Percentiles rank a stretch among this genome's conserved stretches.
Evolutionary conservation across 2,113 vertebrate genomes (phyloP).

Genomic region (Enhydra lutris): DNA sequence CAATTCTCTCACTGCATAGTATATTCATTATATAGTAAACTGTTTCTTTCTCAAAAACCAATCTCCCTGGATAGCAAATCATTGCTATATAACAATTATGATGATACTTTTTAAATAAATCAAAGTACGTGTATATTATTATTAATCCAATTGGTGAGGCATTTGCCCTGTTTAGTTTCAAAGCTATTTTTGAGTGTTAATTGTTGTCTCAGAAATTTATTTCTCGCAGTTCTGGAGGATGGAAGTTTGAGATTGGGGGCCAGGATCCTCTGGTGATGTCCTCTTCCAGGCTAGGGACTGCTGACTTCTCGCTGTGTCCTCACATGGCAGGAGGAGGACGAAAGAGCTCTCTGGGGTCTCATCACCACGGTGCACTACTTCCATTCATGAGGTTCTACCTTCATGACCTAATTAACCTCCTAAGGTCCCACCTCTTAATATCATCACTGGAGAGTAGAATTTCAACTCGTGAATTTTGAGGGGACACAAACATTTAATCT

Average conservation of each 20-base stretch:
- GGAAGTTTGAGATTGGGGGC: background rate
- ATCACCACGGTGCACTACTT: background rate
- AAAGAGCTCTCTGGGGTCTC: background rate
- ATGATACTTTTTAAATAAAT: background rate
- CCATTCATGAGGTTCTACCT: background rate
- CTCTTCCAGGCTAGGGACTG: background rate
- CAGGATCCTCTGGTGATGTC: background rate
- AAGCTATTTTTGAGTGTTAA: background rate
- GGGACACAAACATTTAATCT: background rate
- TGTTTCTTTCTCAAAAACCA: background rate
- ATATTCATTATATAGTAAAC: background rate
- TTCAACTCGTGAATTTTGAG: background rate
- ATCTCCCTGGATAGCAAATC: background rate
- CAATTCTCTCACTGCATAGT: background rate
- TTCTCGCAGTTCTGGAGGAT: background rate
- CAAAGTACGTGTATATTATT: background rate
- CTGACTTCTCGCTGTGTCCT: background rate
- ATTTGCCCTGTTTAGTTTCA: background rate
- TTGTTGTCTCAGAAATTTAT: background rate
- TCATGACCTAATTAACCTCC: background rate
- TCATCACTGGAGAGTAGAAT: background rate
- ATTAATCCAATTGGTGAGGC: background rate
- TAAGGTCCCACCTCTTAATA: background rate
- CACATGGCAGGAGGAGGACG: background rate
- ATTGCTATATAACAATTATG: background rate